These are phyloP conservation scores for Isotomurus palustris DNA, from an alignment of 2,888 invertebrate species.

Conservation along the genomic window DNA sequence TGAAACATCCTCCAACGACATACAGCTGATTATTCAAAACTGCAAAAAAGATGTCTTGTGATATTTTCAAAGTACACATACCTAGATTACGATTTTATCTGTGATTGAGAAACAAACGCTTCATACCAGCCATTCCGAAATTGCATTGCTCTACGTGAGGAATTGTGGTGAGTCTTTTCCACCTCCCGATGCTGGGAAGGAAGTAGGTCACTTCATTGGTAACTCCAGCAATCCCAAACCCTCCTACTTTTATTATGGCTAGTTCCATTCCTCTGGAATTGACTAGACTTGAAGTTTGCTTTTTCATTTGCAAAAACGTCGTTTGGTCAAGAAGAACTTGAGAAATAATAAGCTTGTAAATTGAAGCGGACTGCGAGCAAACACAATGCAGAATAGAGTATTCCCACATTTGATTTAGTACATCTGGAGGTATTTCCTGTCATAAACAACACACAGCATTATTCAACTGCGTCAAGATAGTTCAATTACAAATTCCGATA, in stretches of 20 bases:
- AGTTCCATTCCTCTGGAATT: slow-evolving; percentile 66
- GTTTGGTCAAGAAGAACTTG: slow-evolving; percentile 39
- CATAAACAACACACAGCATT: not conserved
- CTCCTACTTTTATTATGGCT: slow-evolving; percentile 61
- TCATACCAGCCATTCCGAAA: slow-evolving; percentile 60
- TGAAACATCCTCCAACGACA: slow-evolving; percentile 67
- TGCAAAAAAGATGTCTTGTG: not conserved
- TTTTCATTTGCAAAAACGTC: slow-evolving; percentile 29
- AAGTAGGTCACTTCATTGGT: slow-evolving; percentile 66
- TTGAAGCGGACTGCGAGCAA: slow-evolving; percentile 21
- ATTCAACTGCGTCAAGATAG: not conserved
- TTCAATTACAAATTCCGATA: too few species aligned
- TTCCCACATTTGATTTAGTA: slow-evolving; percentile 41
- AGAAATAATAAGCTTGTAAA: slow-evolving; percentile 38
- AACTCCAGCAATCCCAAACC: slow-evolving; percentile 63
- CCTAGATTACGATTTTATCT: not conserved
- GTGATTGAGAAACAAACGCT: not conserved
- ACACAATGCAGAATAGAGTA: slow-evolving; percentile 42
- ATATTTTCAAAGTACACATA: not conserved
- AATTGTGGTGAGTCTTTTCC: slow-evolving; percentile 63
- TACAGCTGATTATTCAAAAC: slow-evolving; percentile 65
- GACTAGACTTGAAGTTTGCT: slow-evolving; percentile 50
- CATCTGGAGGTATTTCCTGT: slow-evolving; percentile 42
- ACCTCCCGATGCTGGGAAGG: slow-evolving; percentile 57
- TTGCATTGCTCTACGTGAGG: slow-evolving; percentile 71